These are phyloP conservation scores for Adelphocoris suturalis DNA, from an alignment of 2,888 invertebrate species.

Conservation along the genomic window DNA sequence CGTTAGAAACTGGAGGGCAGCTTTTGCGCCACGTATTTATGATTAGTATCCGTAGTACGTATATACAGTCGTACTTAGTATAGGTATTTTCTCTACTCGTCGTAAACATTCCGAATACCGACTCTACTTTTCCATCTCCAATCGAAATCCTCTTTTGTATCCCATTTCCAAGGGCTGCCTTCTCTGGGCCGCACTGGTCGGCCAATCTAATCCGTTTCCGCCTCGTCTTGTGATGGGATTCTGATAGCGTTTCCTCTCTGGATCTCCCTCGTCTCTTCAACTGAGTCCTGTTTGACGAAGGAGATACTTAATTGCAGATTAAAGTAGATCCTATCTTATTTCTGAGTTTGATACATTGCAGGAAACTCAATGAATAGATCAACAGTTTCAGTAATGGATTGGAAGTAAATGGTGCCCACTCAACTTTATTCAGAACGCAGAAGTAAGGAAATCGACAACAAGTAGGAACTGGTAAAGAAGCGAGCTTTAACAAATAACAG, in stretches of 20 bases:
- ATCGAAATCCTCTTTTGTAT: background rate
- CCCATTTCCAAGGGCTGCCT: background rate
- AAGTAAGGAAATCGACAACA: too few relatives aligned
- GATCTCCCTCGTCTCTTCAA: background rate
- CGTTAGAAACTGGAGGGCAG: too few relatives aligned
- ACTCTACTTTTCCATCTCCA: background rate
- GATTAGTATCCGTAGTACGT: too few relatives aligned
- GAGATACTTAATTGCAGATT: background rate
- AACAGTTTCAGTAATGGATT: too few relatives aligned
- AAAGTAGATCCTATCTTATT: slow-evolving; percentile 15
- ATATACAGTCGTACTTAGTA: too few relatives aligned
- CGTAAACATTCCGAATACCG: background rate
- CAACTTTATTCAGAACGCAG: too few relatives aligned
- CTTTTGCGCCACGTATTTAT: too few relatives aligned
- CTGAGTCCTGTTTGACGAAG: background rate
- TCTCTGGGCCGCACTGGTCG: background rate
- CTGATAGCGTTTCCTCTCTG: background rate
- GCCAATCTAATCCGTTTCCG: background rate
- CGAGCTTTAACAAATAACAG: too few relatives aligned
- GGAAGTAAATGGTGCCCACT: too few relatives aligned
- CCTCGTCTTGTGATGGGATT: background rate
- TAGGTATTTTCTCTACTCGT: too few relatives aligned
- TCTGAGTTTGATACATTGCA: background rate
- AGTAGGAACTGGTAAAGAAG: too few relatives aligned
- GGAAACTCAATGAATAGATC: too few relatives aligned